Percentiles rank a stretch among this genome's conserved stretches.
These are phyloP conservation scores for Centropristis striata DNA, from an alignment of 2,113 vertebrate genomes.

Conservation along the genomic window DNA sequence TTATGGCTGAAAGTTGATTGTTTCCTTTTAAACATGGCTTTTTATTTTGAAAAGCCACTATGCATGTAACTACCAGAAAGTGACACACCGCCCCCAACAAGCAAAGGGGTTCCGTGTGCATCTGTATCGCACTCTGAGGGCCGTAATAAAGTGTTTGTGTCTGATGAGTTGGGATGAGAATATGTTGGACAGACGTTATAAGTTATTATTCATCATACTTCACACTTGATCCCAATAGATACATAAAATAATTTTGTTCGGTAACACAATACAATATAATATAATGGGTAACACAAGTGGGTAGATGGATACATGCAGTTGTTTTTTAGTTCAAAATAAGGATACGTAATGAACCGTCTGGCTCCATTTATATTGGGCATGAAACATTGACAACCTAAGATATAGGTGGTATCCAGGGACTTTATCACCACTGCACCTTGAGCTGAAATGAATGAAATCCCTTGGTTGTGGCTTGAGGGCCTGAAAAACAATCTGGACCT, in stretches of 20 bases:
- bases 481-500: constrained; percentile 81
- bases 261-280: neutral
- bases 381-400: constrained; percentile 76
- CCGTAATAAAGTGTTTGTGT: too few species aligned
- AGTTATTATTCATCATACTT: neutral
- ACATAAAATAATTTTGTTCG: neutral
- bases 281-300: neutral
- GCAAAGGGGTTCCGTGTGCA: too few species aligned
- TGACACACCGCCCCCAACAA: too few species aligned
- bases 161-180: too few species aligned
- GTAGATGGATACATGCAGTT: neutral
- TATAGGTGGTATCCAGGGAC: constrained; percentile 64
- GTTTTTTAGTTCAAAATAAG: constrained; percentile 32
- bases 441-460: constrained; percentile 78
- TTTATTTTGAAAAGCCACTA: too few species aligned
- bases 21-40: too few species aligned
- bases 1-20: too few species aligned
- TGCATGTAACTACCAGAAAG: too few species aligned
- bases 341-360: constrained; percentile 44
- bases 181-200: neutral
- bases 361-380: constrained; percentile 60
- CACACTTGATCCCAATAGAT: neutral
- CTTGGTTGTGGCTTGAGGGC: constrained; percentile 66
- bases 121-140: too few species aligned
- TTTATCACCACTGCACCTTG: constrained; percentile 73